Conservation (phyloP, 2,113 vertebrate genomes). For the Phylloscopus trochilus region DNA sequence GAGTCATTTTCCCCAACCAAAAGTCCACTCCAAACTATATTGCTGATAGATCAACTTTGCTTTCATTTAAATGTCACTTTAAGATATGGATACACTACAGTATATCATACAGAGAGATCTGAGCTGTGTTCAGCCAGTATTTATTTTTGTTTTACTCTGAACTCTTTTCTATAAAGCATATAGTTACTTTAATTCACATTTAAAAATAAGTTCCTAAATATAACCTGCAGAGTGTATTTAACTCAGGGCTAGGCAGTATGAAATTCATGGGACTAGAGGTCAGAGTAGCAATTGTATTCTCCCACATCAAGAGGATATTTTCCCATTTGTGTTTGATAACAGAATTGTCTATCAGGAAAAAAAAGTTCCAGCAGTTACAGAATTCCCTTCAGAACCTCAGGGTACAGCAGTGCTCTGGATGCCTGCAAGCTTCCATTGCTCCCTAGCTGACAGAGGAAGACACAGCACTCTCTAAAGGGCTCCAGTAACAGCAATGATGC, state of each 20-base stretch:
- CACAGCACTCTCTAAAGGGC: neutral
- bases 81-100: neutral
- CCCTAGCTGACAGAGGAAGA: neutral
- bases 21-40: neutral
- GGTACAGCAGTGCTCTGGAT: neutral
- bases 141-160: neutral
- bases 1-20: neutral
- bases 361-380: neutral
- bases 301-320: neutral
- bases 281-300: neutral
- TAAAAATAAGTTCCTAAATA: neutral
- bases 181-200: neutral
- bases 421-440: neutral
- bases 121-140: neutral
- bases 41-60: neutral
- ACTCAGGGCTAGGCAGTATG: neutral
- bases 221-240: neutral
- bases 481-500: neutral
- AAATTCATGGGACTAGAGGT: neutral
- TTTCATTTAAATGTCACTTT: neutral
- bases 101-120: neutral
- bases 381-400: neutral
- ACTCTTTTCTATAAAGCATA: neutral
- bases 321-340: neutral
- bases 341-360: neutral